Evolutionary conservation across 2,888 invertebrate genomes (phyloP).

Genomic region (Micoletzkya japonica): DNA sequence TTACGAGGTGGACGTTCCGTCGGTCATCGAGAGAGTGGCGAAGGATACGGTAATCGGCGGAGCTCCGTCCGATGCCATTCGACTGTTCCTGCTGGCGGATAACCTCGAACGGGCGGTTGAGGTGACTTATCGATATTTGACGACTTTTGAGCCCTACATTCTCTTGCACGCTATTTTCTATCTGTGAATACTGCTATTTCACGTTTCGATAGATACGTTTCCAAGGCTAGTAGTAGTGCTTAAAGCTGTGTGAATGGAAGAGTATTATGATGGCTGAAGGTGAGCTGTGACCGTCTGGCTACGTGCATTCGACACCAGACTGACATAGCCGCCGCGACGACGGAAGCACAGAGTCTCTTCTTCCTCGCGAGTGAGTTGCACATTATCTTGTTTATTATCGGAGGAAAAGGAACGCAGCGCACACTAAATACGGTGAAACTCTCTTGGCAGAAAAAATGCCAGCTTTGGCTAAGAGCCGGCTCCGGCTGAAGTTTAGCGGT

Average conservation of each 20-base stretch:
- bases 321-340: background rate
- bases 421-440: too few species aligned
- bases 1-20: constrained; percentile 41
- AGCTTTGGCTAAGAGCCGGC: too few species aligned
- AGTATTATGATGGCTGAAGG: background rate
- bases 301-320: constrained; percentile 1
- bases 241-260: background rate
- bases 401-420: too few species aligned
- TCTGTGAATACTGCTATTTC: too few species aligned
- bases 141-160: too few species aligned
- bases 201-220: background rate
- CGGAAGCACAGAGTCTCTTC: constrained; percentile 20
- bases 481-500: too few species aligned
- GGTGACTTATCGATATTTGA: constrained; percentile 12
- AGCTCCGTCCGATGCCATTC: constrained; percentile 43
- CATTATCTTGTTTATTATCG: too few species aligned
- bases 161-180: too few species aligned
- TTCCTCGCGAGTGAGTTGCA: constrained; percentile 24
- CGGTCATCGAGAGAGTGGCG: constrained; percentile 55
- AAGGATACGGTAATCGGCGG: constrained; percentile 53
- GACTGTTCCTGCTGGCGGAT: constrained; percentile 44
- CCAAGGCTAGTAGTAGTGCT: background rate
- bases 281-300: constrained; percentile 19
- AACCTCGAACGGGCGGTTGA: constrained; percentile 32
- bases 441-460: too few species aligned